Evolutionary conservation across 1,140 invertebrate species (phyloP).

Genomic region (Drosophila sp.): DNA sequence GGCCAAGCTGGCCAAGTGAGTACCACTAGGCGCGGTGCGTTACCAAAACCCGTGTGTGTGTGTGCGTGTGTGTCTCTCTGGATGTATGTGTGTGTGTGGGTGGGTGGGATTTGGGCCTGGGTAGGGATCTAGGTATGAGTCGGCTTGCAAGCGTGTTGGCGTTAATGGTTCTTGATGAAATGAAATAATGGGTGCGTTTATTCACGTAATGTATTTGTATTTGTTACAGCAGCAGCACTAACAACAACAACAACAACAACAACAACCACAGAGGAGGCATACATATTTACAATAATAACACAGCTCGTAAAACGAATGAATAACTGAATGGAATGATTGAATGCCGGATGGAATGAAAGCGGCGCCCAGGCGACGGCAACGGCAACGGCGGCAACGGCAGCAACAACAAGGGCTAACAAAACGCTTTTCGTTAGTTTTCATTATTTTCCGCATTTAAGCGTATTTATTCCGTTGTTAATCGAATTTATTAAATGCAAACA

Average conservation of each 20-base stretch:
- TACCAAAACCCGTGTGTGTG: neutral
- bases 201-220: conserved; percentile 82
- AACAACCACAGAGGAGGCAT: conserved; percentile 16
- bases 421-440: conserved; percentile 82
- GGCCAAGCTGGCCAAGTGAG: conserved; percentile 56
- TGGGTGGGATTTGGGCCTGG: conserved; percentile 12
- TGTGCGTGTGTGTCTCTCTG: neutral
- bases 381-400: conserved; percentile 18
- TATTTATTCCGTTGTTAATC: conserved; percentile 82
- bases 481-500: conserved; percentile 82
- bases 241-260: conserved; percentile 24
- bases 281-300: conserved; percentile 81
- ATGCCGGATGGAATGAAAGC: conserved; percentile 72
- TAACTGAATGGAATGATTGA: conserved; percentile 77
- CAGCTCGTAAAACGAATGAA: conserved; percentile 77
- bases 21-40: conserved; percentile 56
- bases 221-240: conserved; percentile 70
- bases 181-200: conserved; percentile 82
- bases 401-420: conserved; percentile 62
- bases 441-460: conserved; percentile 82
- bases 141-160: conserved; percentile 70
- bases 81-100: conserved; percentile 23
- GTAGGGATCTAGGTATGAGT: conserved; percentile 3
- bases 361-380: conserved; percentile 62
- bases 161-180: conserved; percentile 82